Conservation (phyloP, 2,113 vertebrate species). For the Notiomystis cincta region DNA sequence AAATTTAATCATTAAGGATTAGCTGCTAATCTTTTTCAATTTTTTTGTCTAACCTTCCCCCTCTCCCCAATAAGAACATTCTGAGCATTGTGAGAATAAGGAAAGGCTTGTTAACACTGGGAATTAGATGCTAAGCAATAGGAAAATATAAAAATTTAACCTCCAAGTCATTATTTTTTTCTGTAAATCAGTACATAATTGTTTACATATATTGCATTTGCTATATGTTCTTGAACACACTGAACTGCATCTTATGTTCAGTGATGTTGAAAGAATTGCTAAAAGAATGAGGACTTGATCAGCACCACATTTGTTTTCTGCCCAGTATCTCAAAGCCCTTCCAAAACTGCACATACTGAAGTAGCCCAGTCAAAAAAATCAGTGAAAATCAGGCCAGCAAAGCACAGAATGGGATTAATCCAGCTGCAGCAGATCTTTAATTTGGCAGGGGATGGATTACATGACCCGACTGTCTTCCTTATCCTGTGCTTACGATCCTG, state of each 20-base stretch:
- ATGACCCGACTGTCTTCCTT: conserved; percentile 8
- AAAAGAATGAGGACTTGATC: neutral
- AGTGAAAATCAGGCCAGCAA: neutral
- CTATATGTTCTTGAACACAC: neutral
- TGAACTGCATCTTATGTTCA: neutral
- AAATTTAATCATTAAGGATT: conserved; percentile 73
- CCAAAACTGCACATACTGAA: neutral
- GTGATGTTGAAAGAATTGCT: neutral
- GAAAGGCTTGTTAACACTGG: neutral
- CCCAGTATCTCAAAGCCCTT: neutral
- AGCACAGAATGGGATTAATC: neutral
- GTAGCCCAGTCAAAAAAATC: neutral
- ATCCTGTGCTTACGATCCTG: neutral
- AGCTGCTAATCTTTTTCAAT: conserved; percentile 67
- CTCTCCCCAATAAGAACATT: neutral
- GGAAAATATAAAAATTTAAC: neutral
- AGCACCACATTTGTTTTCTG: neutral
- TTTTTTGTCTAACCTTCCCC: conserved; percentile 20
- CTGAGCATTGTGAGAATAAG: conserved; percentile 35
- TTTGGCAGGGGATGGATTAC: conserved; percentile 35
- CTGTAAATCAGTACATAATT: neutral
- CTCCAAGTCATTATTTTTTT: neutral
- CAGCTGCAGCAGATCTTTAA: neutral
- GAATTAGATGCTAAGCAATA: conserved; percentile 17
- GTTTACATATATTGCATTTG: neutral